These are phyloP conservation scores for Myotis findleyi DNA, from an alignment of 2,797 vertebrate species.

Conservation along the genomic window DNA sequence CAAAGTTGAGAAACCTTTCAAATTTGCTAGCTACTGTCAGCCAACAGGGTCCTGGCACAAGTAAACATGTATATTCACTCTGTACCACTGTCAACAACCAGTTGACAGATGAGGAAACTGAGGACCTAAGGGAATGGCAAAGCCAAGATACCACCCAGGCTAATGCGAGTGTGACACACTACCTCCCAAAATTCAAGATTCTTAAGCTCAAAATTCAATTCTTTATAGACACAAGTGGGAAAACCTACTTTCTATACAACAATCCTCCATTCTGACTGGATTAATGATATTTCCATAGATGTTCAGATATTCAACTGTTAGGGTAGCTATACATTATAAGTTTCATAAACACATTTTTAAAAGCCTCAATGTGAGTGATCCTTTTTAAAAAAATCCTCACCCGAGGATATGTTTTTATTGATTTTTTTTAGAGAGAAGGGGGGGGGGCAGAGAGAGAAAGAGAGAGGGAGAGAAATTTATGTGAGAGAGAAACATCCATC, in stretches of 20 bases:
- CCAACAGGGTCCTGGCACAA: background rate
- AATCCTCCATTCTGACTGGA: background rate
- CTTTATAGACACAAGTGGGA: background rate
- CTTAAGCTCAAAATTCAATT: background rate
- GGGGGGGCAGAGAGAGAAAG: no score
- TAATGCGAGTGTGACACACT: background rate
- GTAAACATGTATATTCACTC: background rate
- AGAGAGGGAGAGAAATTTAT: background rate
- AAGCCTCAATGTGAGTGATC: background rate
- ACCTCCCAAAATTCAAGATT: background rate
- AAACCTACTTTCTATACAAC: background rate
- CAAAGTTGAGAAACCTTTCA: background rate
- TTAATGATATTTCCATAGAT: background rate
- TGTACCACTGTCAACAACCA: background rate
- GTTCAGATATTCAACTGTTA: background rate
- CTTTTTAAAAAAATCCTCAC: background rate
- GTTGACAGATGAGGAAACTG: background rate
- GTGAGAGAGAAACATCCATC: background rate
- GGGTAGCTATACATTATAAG: background rate
- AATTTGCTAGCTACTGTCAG: background rate
- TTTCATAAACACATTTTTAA: background rate
- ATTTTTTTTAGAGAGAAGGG: background rate
- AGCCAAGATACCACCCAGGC: background rate
- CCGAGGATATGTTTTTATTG: background rate
- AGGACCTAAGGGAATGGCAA: background rate